These are phyloP conservation scores for Ennomos quercinarius DNA, from an alignment of 2,888 invertebrate species.

Conservation along the genomic window DNA sequence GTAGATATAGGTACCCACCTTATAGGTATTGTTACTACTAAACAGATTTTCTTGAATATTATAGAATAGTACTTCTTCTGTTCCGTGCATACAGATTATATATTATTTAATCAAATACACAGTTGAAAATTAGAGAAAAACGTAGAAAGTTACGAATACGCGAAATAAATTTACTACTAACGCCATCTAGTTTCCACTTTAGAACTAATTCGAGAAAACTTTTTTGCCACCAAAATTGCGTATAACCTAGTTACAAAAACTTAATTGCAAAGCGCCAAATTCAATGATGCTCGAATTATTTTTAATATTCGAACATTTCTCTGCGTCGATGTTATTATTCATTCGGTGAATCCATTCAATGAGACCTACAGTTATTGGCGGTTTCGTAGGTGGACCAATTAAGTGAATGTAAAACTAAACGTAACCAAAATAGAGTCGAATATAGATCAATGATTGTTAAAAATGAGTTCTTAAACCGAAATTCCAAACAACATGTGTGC, in stretches of 20 bases:
- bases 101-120: no score
- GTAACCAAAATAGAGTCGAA: slow-evolving; percentile 37
- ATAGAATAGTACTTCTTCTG: no score
- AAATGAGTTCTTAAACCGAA: slow-evolving; percentile 38
- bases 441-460: slow-evolving; percentile 33
- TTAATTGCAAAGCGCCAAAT: slow-evolving; percentile 74
- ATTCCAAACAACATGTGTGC: slow-evolving; percentile 45
- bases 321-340: slow-evolving; percentile 65
- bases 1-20: no score
- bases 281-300: slow-evolving; percentile 81
- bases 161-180: background rate
- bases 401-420: slow-evolving; percentile 44
- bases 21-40: no score
- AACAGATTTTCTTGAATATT: no score
- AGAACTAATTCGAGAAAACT: background rate
- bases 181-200: background rate
- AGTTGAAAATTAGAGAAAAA: no score
- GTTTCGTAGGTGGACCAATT: no score
- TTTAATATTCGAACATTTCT: slow-evolving; percentile 80
- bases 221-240: slow-evolving; percentile 44
- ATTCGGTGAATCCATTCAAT: slow-evolving; percentile 54
- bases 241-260: slow-evolving; percentile 47
- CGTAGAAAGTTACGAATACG: no score
- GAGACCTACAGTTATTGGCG: no score
- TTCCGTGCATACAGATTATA: no score